Percentiles rank a stretch among this genome's conserved stretches.
Conservation (phyloP, 2,888 invertebrate genomes). For the Blastobasis lacticolella region DNA sequence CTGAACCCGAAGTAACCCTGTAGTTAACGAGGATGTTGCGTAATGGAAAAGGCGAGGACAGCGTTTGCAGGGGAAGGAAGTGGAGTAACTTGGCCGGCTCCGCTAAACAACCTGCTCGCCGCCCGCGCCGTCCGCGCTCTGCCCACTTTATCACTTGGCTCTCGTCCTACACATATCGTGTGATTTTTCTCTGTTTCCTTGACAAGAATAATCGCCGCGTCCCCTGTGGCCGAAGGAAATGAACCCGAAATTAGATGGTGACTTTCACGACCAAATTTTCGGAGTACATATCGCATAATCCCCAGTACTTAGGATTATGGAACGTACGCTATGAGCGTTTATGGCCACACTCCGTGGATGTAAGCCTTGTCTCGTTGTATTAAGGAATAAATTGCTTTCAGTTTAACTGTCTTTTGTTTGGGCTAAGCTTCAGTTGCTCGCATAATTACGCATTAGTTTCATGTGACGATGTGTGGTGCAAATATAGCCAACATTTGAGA, state of each 20-base stretch:
- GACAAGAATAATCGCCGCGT: constrained; percentile 25
- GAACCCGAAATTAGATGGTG: constrained; percentile 27
- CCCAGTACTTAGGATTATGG: background rate
- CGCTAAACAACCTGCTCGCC: constrained; percentile 5
- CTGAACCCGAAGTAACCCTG: too few species aligned
- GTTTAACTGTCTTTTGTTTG: too few species aligned
- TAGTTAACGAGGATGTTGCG: constrained; percentile 1
- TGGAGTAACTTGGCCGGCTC: constrained; percentile 4
- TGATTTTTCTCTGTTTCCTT: constrained; percentile 35
- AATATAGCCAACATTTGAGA: too few species aligned
- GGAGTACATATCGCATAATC: background rate
- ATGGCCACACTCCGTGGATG: background rate
- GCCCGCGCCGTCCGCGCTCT: constrained; percentile 1
- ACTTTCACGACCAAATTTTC: constrained; percentile 15
- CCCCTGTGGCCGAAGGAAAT: constrained; percentile 23
- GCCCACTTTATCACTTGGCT: constrained; percentile 14
- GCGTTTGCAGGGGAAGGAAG: constrained; percentile 6
- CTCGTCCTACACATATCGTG: constrained; percentile 15
- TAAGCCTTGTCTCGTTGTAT: too few species aligned
- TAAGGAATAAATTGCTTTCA: too few species aligned
- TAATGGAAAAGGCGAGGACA: constrained; percentile 7
- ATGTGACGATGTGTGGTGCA: too few species aligned
- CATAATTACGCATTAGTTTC: too few species aligned
- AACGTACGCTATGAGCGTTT: background rate
- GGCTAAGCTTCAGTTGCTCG: too few species aligned